Evolutionary conservation across 2,797 vertebrate species (phyloP), one percentile per base, ranked within the genome.

Genomic region (Denticeps clupeoides): DNA sequence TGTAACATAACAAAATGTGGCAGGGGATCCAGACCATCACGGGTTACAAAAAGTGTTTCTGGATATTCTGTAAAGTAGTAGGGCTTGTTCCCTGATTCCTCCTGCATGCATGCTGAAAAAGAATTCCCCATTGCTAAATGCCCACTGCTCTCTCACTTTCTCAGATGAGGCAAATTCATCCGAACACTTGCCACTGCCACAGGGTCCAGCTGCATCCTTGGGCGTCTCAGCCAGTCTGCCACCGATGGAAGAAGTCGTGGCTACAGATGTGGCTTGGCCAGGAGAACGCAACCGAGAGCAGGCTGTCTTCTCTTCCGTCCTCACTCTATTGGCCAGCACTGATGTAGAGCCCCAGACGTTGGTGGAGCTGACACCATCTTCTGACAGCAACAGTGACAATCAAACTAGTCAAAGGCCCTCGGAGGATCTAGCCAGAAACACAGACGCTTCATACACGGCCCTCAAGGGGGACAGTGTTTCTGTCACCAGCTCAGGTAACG

Each of bases 401-500:
- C 82, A 79, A 24, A 74, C 84, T n/a, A 64, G 72, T 38, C 70
- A 71, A 19, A 77, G 75, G 5, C 68, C 73, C 0, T 47, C 72
- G 4, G 75, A 79, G 62, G 70, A 81, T 46, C 74, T 75, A 4
- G 29, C 69, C 0, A 75, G 75, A 62, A 60, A 51, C 2, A 63
- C 81, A 23, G 65, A 71, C 51, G 70, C 66, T 13, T 64, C 64
- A 0, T 71, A 84, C 13, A 43, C 69, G 64, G 60, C 47, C 59
- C 61, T 68, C 38, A 75, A 72, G 67, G 72, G 68, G 41, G 70
- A 71, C 58, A 70, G 54, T 66, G 62, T 63, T 28, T 68, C 63
- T 38, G 56, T 16, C 62, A 73, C 58, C 49, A 60, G 59, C 62
- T 72, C 86, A 80, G 93, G 94, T 97, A 86, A 70, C 47, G 16